A percentile compares a stretch with the other conserved stretches of the same genome.
Evolutionary conservation across 2,888 invertebrate genomes (phyloP).

Genomic region (Hoplodrina blanda): DNA sequence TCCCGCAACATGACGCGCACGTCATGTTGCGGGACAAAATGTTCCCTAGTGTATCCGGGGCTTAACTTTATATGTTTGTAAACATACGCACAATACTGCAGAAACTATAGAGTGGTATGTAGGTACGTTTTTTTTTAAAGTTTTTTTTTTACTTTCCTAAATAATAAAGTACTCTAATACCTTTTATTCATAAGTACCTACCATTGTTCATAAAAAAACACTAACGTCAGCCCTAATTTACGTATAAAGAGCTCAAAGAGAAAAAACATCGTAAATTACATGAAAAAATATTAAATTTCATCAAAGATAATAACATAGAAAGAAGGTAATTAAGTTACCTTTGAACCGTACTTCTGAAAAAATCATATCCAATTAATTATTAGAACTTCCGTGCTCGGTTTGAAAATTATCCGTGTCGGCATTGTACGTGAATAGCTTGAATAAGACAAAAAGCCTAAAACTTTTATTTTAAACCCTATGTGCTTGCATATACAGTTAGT

Average conservation of each 20-base stretch:
- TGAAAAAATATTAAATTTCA: constrained; percentile 3
- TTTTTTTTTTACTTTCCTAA: no score
- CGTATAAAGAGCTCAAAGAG: constrained; percentile 1
- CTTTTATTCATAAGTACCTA: no score
- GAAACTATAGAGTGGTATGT: no score
- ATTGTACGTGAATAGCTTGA: background rate
- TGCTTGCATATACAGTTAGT: background rate
- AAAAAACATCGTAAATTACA: constrained; percentile 4
- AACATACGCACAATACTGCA: no score
- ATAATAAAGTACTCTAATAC: no score
- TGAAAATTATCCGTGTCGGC: background rate
- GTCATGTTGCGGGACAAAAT: no score
- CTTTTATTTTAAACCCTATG: no score
- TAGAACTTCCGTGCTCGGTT: background rate
- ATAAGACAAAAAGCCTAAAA: no score
- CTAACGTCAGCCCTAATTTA: background rate
- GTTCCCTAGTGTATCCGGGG: no score
- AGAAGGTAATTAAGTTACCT: constrained; percentile 1
- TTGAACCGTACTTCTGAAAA: constrained; percentile 2
- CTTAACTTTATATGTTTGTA: no score
- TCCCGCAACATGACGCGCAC: no score
- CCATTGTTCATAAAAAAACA: background rate
- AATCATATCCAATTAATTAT: constrained; percentile 10
- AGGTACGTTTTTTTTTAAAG: no score
- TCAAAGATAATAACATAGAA: background rate